phyloP scores from a whole-genome alignment of 2,888 invertebrate genomes.

The Mantis religiosa region DNA sequence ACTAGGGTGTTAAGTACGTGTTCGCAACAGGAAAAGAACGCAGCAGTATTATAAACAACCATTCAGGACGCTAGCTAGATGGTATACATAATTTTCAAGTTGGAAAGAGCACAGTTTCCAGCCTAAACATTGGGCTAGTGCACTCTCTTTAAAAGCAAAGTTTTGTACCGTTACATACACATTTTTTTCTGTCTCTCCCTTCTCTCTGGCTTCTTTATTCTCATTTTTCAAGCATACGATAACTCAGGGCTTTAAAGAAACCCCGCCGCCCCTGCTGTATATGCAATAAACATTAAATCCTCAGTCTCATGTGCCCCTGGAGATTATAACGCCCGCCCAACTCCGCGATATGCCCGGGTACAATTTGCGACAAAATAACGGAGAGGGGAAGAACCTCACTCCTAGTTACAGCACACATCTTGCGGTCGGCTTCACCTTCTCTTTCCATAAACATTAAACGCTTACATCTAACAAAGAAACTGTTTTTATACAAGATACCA shows the following conservation, averaged over 20 bases:
- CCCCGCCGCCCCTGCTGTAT: background rate
- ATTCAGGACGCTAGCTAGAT: background rate
- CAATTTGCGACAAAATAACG: background rate
- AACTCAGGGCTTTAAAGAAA: background rate
- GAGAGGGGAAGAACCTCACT: background rate
- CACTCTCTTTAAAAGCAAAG: conserved; percentile 29
- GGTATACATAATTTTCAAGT: background rate
- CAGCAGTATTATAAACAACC: background rate
- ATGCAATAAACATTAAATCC: background rate
- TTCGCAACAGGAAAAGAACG: background rate
- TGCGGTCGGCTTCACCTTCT: background rate
- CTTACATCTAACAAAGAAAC: background rate
- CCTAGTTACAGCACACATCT: background rate
- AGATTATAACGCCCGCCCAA: background rate
- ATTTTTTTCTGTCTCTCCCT: background rate
- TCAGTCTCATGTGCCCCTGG: background rate
- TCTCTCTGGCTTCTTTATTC: background rate
- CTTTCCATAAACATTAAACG: background rate
- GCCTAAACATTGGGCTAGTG: background rate
- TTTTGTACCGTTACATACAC: conserved; percentile 5
- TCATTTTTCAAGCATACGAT: background rate
- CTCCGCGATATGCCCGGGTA: background rate
- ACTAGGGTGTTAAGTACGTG: background rate
- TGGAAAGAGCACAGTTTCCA: background rate
- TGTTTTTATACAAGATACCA: background rate